Evolutionary conservation across 2,888 invertebrate species (phyloP).

Genomic region (Rosalia funebris): DNA sequence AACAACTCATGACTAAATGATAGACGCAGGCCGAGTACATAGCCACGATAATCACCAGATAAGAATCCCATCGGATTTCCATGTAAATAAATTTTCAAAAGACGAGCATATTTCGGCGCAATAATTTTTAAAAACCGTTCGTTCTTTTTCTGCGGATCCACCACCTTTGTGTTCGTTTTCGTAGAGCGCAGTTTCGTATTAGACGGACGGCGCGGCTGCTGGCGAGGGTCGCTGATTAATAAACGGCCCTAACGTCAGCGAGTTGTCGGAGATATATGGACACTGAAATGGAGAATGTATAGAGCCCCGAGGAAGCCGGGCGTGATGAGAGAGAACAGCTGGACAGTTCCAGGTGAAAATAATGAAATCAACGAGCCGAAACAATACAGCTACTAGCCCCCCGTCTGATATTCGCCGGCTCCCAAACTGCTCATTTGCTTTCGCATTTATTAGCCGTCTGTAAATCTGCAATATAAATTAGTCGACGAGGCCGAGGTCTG

Average conservation of each 20-base stretch:
- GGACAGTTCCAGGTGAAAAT: slow-evolving; percentile 64
- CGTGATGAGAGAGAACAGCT: slow-evolving; percentile 62
- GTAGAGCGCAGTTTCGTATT: too few species aligned
- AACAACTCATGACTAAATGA: too few species aligned
- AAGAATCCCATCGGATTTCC: too few species aligned
- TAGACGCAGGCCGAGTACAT: too few species aligned
- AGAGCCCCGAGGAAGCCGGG: slow-evolving; percentile 53
- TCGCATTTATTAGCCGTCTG: slow-evolving; percentile 30
- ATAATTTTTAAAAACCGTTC: too few species aligned
- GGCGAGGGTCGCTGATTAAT: slow-evolving; percentile 57
- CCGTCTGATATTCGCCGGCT: slow-evolving; percentile 32
- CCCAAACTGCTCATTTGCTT: slow-evolving; percentile 44
- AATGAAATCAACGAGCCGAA: slow-evolving; percentile 62
- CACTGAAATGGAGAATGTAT: slow-evolving; percentile 61
- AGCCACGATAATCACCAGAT: too few species aligned
- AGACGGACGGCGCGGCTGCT: too few species aligned
- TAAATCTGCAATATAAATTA: slow-evolving; percentile 22
- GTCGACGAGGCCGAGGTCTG: too few species aligned
- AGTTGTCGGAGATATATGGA: slow-evolving; percentile 61
- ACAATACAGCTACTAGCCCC: slow-evolving; percentile 54
- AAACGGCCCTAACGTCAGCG: slow-evolving; percentile 58
- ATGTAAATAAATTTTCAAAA: too few species aligned
- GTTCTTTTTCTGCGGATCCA: too few species aligned
- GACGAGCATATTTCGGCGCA: too few species aligned
- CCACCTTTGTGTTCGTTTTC: too few species aligned